phyloP scores from a whole-genome alignment of 2,797 vertebrate species.

The Chaetodon trifasciatus region DNA sequence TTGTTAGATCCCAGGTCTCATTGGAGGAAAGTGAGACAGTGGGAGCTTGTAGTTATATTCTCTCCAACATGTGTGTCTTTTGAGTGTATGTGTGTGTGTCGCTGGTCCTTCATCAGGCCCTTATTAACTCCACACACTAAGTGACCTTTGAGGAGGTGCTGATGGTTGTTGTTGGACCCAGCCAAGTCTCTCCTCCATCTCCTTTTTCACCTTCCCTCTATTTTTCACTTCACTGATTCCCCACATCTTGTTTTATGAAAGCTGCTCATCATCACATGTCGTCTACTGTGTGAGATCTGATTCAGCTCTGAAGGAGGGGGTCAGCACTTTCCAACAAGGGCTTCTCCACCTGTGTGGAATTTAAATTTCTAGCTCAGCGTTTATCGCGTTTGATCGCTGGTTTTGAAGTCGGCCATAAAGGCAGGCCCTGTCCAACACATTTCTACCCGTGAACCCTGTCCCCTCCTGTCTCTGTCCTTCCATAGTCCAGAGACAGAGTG shows the following conservation, averaged over 20 bases:
- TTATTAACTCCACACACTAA: slow-evolving; percentile 83
- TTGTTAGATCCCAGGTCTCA: slow-evolving; percentile 25
- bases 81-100: slow-evolving; percentile 13
- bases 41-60: slow-evolving; percentile 20
- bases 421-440: slow-evolving; percentile 25
- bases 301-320: slow-evolving; percentile 12
- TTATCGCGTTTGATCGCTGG: slow-evolving; percentile 36
- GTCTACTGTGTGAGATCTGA: slow-evolving; percentile 16
- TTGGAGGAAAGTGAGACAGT: slow-evolving; percentile 31
- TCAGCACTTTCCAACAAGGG: slow-evolving; percentile 17
- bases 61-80: slow-evolving; percentile 11
- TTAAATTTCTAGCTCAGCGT: slow-evolving; percentile 13
- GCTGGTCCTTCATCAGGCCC: slow-evolving; percentile 80
- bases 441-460: slow-evolving; percentile 29
- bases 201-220: slow-evolving; percentile 41
- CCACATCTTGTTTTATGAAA: slow-evolving; percentile 45
- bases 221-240: background rate
- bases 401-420: slow-evolving; percentile 43
- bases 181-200: slow-evolving; percentile 63
- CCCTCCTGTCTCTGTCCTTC: slow-evolving; percentile 56
- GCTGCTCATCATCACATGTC: slow-evolving; percentile 34
- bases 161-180: slow-evolving; percentile 69
- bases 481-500: slow-evolving; percentile 22
- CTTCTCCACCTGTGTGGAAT: slow-evolving; percentile 17
- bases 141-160: slow-evolving; percentile 86